Evolutionary conservation across 2,888 invertebrate species (phyloP), one percentile per base, ranked within the genome.

Genomic region (Trichogramma dendrolimi): DNA sequence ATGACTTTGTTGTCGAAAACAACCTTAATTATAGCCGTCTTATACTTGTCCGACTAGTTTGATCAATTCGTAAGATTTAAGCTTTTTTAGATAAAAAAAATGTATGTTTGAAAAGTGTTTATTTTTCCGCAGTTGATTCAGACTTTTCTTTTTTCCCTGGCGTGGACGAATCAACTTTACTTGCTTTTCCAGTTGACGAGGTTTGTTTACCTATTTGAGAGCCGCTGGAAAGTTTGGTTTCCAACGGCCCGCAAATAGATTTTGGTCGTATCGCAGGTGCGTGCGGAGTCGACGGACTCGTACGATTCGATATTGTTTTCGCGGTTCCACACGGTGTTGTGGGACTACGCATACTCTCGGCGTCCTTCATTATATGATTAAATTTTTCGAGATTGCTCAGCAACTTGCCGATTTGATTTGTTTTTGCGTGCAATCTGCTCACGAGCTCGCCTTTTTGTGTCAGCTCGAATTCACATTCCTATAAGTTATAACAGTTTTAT

Each of bases 401-500:
- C 80, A 94, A 91, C 84, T 92, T 91, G 82, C 94, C 94, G 81
- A 96, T 94, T 82, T 95, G 94, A 78, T 91, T 91, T 72, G 95
- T 94, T 85, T 96, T 96, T 75, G 90, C 90, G 82, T 96, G 96
- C 73, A 96, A 89, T 74, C 94, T 90, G 80, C 91, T 89, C 75
- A 96, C 95, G 88, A 95, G 89, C 83, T 95, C 94, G 74, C 94
- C 94, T 81, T 96, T 96, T 84, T 96, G 94, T 75, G 94, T 94
- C 80, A 96, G 85, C 81, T 95, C 94, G 84, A 88, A 87, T 83
- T 96, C 96, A 85, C 94, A 94, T 84, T 94, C 94, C 94, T 94
- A 84, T 72, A 83, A 82, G 71, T 11, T 27, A 58, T 63, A 59
- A 14, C 39, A 52, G n/a, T 48, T 14, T 48, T 6, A 14, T 14